These are phyloP conservation scores for Alectura lathami DNA, from an alignment of 2,113 vertebrate genomes.

Conservation along the genomic window DNA sequence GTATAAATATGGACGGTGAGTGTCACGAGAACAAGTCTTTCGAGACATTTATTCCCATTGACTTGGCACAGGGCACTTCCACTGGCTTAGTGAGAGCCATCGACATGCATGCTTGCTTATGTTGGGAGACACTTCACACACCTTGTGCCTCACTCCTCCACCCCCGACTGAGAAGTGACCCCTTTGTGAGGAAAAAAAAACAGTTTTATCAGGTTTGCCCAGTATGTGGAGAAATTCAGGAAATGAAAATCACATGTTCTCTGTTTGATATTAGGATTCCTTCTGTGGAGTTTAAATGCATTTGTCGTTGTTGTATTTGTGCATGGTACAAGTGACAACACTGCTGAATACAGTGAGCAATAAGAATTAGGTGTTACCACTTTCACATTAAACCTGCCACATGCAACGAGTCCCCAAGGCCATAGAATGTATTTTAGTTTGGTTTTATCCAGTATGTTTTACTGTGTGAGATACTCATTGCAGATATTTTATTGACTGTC, in stretches of 20 bases:
- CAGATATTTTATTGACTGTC: neutral
- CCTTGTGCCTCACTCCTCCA: slow-evolving; percentile 49
- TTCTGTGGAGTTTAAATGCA: slow-evolving; percentile 53
- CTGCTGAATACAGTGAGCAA: slow-evolving; percentile 65
- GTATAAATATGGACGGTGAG: slow-evolving; percentile 45
- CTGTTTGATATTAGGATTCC: slow-evolving; percentile 20
- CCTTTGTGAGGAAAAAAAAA: slow-evolving; percentile 9
- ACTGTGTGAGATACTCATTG: slow-evolving; percentile 4
- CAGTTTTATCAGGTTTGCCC: slow-evolving; percentile 42
- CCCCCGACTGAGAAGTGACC: slow-evolving; percentile 36
- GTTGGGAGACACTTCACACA: slow-evolving; percentile 53
- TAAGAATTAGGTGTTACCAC: slow-evolving; percentile 59
- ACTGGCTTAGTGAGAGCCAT: slow-evolving; percentile 24
- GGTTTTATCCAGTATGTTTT: slow-evolving; percentile 1
- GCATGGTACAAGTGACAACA: slow-evolving; percentile 70
- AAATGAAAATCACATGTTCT: slow-evolving; percentile 5
- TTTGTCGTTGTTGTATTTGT: slow-evolving; percentile 69
- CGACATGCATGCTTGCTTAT: slow-evolving; percentile 56
- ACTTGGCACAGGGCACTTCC: slow-evolving; percentile 29
- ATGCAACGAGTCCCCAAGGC: slow-evolving; percentile 24
- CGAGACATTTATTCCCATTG: neutral
- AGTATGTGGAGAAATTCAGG: slow-evolving; percentile 40
- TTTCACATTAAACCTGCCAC: slow-evolving; percentile 49
- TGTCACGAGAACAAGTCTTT: slow-evolving; percentile 42
- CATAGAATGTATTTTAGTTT: neutral